phyloP scores from a whole-genome alignment of 2,888 invertebrate genomes.

The Drosophila multiciliata region DNA sequence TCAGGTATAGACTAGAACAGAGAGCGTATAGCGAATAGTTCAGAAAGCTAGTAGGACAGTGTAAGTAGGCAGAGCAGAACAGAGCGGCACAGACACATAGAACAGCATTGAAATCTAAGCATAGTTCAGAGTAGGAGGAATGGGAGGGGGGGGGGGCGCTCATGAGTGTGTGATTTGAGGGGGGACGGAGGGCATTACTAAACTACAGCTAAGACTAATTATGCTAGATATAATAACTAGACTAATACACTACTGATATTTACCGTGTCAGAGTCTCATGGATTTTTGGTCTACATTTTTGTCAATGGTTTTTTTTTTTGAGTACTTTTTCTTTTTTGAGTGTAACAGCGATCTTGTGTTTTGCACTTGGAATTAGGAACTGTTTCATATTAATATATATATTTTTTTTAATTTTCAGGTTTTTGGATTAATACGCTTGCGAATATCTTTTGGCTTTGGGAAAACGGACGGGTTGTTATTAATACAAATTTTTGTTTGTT shows the following conservation, averaged over 20 bases:
- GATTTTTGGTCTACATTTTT: constrained; percentile 67
- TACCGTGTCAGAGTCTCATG: constrained; percentile 84
- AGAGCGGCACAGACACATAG: constrained; percentile 33
- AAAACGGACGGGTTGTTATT: constrained; percentile 58
- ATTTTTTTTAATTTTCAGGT: constrained; percentile 28
- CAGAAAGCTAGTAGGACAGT: constrained; percentile 41
- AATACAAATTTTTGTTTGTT: constrained; percentile 19
- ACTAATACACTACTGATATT: constrained; percentile 81
- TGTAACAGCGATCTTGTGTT: constrained; percentile 67
- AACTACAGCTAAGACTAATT: constrained; percentile 63
- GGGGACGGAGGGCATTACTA: constrained; percentile 41
- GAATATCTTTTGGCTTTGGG: constrained; percentile 35
- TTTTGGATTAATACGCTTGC: constrained; percentile 43
- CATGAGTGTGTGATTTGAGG: constrained; percentile 40
- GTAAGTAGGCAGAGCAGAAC: constrained; percentile 22
- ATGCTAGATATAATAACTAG: constrained; percentile 52
- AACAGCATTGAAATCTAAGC: constrained; percentile 44
- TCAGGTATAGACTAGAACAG: constrained; percentile 46
- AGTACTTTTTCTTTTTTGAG: constrained; percentile 49
- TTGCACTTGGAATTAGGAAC: constrained; percentile 67
- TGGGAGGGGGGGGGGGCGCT: constrained; percentile 6
- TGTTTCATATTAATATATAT: constrained; percentile 16
- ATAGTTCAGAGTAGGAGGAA: constrained; percentile 22
- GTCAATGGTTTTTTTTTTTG: constrained; percentile 34
- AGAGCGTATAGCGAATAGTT: constrained; percentile 18